Percentiles rank a stretch among this genome's conserved stretches.
Evolutionary conservation across 2,797 vertebrate species (phyloP).

Genomic region (Periophthalmus magnuspinnatus): DNA sequence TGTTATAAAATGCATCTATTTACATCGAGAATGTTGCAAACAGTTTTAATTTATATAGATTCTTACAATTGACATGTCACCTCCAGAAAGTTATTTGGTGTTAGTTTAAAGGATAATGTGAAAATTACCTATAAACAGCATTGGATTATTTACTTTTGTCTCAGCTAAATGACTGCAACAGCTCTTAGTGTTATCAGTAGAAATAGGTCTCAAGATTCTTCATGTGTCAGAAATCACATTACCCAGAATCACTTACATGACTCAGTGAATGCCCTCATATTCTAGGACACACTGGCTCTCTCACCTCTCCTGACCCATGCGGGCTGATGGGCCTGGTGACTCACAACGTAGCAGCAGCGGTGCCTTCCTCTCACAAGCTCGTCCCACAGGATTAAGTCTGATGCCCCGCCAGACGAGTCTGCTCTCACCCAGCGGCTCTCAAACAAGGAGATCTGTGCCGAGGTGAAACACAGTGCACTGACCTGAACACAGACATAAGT

Average conservation of each 20-base stretch:
- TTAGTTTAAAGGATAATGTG: not conserved
- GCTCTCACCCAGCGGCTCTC: slow-evolving; percentile 57
- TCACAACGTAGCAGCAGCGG: slow-evolving; percentile 70
- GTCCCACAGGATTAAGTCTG: slow-evolving; percentile 74
- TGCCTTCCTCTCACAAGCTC: slow-evolving; percentile 79
- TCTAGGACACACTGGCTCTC: not conserved
- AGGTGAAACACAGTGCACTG: slow-evolving; percentile 73
- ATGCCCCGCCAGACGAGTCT: slow-evolving; percentile 61
- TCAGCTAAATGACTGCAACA: too few species aligned
- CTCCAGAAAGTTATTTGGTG: too few species aligned
- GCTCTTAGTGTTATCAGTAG: too few species aligned
- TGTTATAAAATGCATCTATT: too few species aligned
- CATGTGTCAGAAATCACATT: not conserved
- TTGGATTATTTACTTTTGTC: too few species aligned
- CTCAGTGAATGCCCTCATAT: not conserved
- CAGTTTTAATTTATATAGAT: too few species aligned
- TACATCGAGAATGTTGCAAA: too few species aligned
- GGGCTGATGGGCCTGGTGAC: slow-evolving; percentile 72
- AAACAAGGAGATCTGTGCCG: slow-evolving; percentile 74
- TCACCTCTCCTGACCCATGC: slow-evolving; percentile 86
- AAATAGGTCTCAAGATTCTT: not conserved
- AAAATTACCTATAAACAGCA: too few species aligned
- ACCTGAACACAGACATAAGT: slow-evolving; percentile 66
- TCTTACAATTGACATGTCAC: too few species aligned
- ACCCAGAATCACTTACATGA: not conserved